Conservation (phyloP, 2,888 invertebrate species). For the Vesta saturnalis region DNA sequence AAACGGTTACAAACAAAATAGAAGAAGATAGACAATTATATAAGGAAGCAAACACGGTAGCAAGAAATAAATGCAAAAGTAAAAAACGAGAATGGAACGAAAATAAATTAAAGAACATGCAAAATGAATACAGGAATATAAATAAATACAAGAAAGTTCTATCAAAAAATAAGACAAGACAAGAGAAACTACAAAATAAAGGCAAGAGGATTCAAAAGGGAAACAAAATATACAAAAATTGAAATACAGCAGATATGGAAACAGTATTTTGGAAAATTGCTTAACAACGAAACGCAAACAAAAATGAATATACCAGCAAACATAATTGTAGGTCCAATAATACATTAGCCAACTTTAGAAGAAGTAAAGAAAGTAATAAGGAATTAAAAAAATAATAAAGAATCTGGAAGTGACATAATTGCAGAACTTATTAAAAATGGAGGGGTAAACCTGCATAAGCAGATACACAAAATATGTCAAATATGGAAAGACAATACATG, state of each 20-base stretch:
- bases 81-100: neutral
- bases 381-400: neutral
- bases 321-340: neutral
- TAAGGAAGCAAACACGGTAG: neutral
- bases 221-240: no score
- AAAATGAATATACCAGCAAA: neutral
- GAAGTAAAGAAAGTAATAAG: no score
- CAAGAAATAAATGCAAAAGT: no score
- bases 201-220: neutral
- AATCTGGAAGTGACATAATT: neutral
- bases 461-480: no score
- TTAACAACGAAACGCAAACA: neutral
- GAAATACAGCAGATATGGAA: neutral
- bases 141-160: neutral
- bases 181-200: neutral
- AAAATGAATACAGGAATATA: neutral
- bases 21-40: neutral
- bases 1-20: neutral
- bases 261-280: neutral
- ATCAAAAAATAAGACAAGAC: no score
- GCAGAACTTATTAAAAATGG: no score
- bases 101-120: no score
- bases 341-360: neutral
- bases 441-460: no score
- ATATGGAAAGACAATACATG: no score